A percentile compares a stretch with the other conserved stretches of the same genome.
Evolutionary conservation across 1,140 invertebrate species (phyloP).

Genomic region (Meloidogyne exigua): DNA sequence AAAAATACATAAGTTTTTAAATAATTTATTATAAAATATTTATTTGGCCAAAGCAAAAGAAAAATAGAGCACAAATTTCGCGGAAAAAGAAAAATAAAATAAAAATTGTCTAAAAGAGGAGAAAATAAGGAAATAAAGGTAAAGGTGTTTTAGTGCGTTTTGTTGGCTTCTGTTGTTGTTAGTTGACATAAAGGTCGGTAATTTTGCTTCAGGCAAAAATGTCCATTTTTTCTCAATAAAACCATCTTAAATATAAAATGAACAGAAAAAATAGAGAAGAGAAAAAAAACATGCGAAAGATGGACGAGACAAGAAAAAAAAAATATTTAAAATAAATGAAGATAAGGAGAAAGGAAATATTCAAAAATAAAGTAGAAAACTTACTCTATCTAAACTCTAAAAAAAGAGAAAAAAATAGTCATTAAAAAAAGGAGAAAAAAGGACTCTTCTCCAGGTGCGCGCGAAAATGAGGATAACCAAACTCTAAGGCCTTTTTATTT

Average conservation of each 20-base stretch:
- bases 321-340: background rate
- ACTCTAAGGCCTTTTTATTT: too few relatives aligned
- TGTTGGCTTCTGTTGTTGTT: constrained; percentile 1
- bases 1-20: too few relatives aligned
- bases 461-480: too few relatives aligned
- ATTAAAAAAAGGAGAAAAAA: too few relatives aligned
- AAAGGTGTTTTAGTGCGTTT: background rate
- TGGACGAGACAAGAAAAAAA: background rate
- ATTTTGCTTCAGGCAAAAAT: background rate
- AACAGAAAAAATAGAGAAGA: background rate
- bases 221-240: background rate
- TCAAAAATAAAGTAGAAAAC: background rate
- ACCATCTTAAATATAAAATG: background rate
- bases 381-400: too few relatives aligned
- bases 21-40: background rate
- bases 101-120: too few relatives aligned
- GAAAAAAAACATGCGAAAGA: background rate
- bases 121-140: background rate
- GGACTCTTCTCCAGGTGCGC: too few relatives aligned
- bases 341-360: background rate
- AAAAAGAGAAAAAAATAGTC: too few relatives aligned
- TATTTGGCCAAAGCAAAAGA: background rate
- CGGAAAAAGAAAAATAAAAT: too few relatives aligned
- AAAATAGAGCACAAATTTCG: background rate
- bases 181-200: background rate